Base-by-base conservation (phyloP, 1,140 invertebrate genomes). In the Lordiphosa mommai region DNA sequence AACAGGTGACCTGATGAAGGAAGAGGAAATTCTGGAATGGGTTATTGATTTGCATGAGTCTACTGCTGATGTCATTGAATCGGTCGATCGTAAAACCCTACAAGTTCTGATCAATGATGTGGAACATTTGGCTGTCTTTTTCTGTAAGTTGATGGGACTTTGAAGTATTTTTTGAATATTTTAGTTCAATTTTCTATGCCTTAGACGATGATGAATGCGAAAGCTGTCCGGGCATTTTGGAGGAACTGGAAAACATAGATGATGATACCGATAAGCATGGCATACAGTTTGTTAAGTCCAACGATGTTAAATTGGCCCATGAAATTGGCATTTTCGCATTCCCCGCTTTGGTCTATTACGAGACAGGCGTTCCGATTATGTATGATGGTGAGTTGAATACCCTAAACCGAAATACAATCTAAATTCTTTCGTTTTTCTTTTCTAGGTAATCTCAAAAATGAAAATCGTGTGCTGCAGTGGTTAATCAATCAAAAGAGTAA, bases 401-500 rank as follows among this genome's bases (percentile, higher is more conserved):
- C 4, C 3, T n/a, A n/a, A 33, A 4, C 29, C 2, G 3, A 8
- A n/a, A 29, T 6, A 30, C 37, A n/a, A 32, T 14, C n/a, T 30
- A 5, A 30, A 17, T 27, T 37, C 6, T 17, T 0, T 14, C 41
- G n/a, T n/a, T 5, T 52, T n/a, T n/a, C n/a, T 46, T 7, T 94
- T 94, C 87, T 93, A 97, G 96, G 96, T 92, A 95, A 98, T 93
- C 94, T 98, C 91, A 95, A 94, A 91, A 95, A 97, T 89, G 96
- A 97, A 93, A 94, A 96, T 90, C 95, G 95, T 92, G 96, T 98
- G 91, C 93, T 98, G 91, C 94, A 96, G 92, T 97, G 96, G 96
- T 94, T 97, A 91, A 92, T 96, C 92, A 94, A 96, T 92, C 95
- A 97, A 92, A 96, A 96, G 94, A 96, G 95, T 96, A 96, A 96